These are phyloP conservation scores for Nilaparvata lugens DNA, from an alignment of 1,140 invertebrate species.

Conservation along the genomic window DNA sequence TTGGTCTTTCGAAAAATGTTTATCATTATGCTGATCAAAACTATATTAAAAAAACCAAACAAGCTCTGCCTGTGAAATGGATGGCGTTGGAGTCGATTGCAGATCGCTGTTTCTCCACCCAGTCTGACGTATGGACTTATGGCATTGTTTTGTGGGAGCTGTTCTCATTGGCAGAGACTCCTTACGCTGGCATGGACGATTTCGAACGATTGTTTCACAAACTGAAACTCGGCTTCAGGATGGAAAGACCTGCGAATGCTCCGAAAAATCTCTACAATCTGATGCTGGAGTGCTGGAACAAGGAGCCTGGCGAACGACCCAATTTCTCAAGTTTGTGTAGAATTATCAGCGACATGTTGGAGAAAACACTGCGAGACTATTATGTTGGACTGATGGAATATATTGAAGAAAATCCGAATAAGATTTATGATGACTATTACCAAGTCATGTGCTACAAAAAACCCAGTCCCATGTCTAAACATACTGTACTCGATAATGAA, in stretches of 20 bases:
- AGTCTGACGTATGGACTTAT: constrained; percentile 89
- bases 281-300: constrained; percentile 78
- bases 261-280: constrained; percentile 70
- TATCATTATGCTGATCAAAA: constrained; percentile 50
- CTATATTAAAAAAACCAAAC: constrained; percentile 44
- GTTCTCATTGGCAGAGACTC: constrained; percentile 74
- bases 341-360: no score
- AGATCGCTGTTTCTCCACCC: constrained; percentile 70
- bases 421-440: no score
- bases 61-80: constrained; percentile 51
- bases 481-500: no score
- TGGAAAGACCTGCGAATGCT: constrained; percentile 73
- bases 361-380: no score
- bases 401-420: no score
- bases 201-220: no score
- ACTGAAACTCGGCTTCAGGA: constrained; percentile 71
- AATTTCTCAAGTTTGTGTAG: constrained; percentile 46
- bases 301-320: constrained; percentile 64
- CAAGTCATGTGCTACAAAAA: no score
- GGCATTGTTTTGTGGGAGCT: constrained; percentile 92
- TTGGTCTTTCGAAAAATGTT: constrained; percentile 55
- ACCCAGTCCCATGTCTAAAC: no score
- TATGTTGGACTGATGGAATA: no score
- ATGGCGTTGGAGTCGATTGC: constrained; percentile 72
- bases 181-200: constrained; percentile 57